Base-by-base conservation (phyloP, 1,140 invertebrate species). In the Drosophila erecta region DNA sequence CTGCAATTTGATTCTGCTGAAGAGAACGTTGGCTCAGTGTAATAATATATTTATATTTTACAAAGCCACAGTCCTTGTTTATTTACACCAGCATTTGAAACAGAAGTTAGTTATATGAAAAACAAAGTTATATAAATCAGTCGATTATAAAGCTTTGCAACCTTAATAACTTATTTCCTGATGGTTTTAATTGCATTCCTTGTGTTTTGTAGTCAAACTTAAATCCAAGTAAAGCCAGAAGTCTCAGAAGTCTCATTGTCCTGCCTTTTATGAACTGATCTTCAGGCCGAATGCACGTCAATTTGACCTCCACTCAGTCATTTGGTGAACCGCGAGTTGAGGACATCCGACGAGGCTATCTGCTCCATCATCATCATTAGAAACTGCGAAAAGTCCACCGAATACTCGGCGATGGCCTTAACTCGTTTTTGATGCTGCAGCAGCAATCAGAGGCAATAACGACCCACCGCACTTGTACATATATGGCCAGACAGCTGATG, bases 351-450 rank as follows among this genome's bases (percentile, higher is more conserved):
- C 27, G 59, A 65, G 64, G 64, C 64, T 69, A 76, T 50, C 43
- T 57, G 72, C 65, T 41, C 15, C 44, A 69, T 83, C 76, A 83
- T 83, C 80, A 84, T 83, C 71, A 83, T 83, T 83, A 83, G 80
- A 83, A 83, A 84, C 80, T 84, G 71, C 71, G 80, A 79, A 83
- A 71, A 79, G 69, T 79, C 80, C 80, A 65, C 80, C 71, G 75
- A 83, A 84, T 61, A 66, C 64, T 57, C 27, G 76, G 75, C 53
- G 80, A 65, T 84, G 80, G 80, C 70, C 80, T 84, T 83, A 83
- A 83, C 71, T 83, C 60, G 80, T 83, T 83, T 83, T 83, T 83
- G 80, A 84, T 83, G 80, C 70, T 77, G 80, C 57, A 50, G 33
- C 64, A 24, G 64, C 66, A 57, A 70, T 70, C 66, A 70, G 35